Conservation (phyloP, 35 echinoderm and acorn worm genomes). For the Lytechinus pictus region DNA sequence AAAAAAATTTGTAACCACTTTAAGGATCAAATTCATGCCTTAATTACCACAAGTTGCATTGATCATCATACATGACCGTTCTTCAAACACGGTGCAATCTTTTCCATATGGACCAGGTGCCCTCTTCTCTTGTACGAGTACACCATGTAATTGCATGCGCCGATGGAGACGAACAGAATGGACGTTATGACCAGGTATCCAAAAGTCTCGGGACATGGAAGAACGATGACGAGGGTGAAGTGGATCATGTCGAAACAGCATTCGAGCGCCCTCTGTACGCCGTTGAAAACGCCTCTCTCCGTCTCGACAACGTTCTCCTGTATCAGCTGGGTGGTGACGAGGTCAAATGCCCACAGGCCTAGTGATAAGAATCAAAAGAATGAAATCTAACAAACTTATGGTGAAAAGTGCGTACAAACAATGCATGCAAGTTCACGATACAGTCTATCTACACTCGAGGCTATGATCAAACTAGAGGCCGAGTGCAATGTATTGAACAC, state of each 20-base stretch:
- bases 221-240: conserved; percentile 87
- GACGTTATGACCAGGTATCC: conserved; percentile 88
- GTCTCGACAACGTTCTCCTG: conserved; percentile 75
- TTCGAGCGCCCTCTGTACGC: conserved; percentile 86
- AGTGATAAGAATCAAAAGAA: background rate
- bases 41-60: too few species aligned
- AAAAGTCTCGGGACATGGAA: conserved; percentile 81
- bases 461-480: background rate
- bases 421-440: too few species aligned
- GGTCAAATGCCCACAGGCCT: conserved; percentile 95
- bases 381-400: background rate
- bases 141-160: conserved; percentile 57
- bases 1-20: too few species aligned
- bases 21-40: background rate
- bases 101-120: conserved; percentile 75
- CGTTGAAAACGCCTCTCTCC: conserved; percentile 82
- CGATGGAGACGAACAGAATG: conserved; percentile 64
- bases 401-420: too few species aligned
- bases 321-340: conserved; percentile 72
- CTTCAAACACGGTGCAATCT: conserved; percentile 45
- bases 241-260: conserved; percentile 94
- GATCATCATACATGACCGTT: background rate
- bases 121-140: conserved; percentile 78
- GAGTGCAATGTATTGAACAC: too few species aligned
- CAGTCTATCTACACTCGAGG: background rate